phyloP scores from a whole-genome alignment of 2,797 vertebrate species.

The Esox masquinongy region DNA sequence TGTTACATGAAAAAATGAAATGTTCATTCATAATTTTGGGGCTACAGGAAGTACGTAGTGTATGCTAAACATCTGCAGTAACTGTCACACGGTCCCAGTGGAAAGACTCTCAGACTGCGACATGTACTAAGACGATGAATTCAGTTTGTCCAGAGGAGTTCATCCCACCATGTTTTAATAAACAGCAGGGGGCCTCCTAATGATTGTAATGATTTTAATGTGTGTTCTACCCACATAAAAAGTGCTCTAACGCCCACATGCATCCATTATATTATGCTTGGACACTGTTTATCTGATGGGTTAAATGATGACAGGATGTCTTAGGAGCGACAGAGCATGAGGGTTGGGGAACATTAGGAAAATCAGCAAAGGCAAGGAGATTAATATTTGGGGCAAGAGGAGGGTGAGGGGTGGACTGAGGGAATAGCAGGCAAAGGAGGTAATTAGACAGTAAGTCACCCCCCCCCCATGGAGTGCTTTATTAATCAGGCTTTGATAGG shows the following conservation, averaged over 20 bases:
- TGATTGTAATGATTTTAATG: slow-evolving; percentile 11
- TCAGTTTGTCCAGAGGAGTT: slow-evolving; percentile 22
- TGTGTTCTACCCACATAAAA: background rate
- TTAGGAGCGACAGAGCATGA: background rate
- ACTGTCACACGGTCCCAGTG: too few species aligned
- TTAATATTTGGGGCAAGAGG: too few species aligned
- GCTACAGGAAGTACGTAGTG: too few species aligned
- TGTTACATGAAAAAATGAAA: too few species aligned
- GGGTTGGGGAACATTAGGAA: background rate
- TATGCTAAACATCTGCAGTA: too few species aligned
- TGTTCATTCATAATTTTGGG: too few species aligned
- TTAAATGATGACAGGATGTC: background rate
- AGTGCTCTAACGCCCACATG: background rate
- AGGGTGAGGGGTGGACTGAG: background rate
- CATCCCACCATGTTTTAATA: background rate
- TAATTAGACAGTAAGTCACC: slow-evolving; percentile 52
- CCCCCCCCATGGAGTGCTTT: slow-evolving; percentile 32
- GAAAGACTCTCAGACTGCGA: too few species aligned
- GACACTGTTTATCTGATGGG: slow-evolving; percentile 5
- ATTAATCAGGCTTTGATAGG: slow-evolving; percentile 31
- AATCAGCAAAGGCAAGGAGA: background rate
- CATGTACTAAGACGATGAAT: too few species aligned
- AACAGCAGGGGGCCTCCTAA: background rate
- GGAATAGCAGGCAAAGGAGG: slow-evolving; percentile 14
- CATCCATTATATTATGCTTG: background rate